phyloP scores from a whole-genome alignment of 2,797 vertebrate species.

The Takifugu ocellatus region DNA sequence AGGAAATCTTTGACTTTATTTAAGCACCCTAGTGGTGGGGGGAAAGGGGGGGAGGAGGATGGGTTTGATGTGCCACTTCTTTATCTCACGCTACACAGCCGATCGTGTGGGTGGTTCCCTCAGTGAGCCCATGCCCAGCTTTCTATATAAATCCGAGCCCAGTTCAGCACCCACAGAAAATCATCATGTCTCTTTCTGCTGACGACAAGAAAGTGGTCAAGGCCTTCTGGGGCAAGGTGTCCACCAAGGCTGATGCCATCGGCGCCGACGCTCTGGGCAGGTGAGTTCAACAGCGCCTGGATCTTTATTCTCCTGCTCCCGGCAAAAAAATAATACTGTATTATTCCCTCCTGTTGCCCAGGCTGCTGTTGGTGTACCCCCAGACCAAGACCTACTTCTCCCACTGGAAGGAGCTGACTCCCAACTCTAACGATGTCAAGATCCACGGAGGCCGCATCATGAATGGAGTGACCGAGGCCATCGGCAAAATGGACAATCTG shows the following conservation, averaged over 20 bases:
- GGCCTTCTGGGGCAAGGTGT: constrained; percentile 50
- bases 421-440: constrained; percentile 66
- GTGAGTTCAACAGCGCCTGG: constrained; percentile 44
- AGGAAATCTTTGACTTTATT: too few species aligned
- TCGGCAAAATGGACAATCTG: constrained; percentile 71
- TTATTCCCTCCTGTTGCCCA: constrained; percentile 31
- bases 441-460: constrained; percentile 72
- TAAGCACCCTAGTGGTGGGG: too few species aligned
- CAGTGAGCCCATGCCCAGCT: neutral
- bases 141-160: neutral
- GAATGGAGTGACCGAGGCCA: constrained; percentile 52
- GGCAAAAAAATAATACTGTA: neutral
- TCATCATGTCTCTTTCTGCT: constrained; percentile 65
- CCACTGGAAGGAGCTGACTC: constrained; percentile 77
- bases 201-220: constrained; percentile 73
- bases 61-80: too few species aligned
- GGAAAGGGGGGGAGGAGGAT: too few species aligned
- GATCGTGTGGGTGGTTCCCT: neutral
- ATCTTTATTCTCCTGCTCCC: too few species aligned
- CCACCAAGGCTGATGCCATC: neutral
- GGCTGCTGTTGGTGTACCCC: constrained; percentile 76
- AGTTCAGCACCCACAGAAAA: neutral
- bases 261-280: constrained; percentile 76
- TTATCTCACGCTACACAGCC: too few species aligned
- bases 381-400: constrained; percentile 86